Conservation (phyloP, 2,113 vertebrate species). For the Antigone vipio region DNA sequence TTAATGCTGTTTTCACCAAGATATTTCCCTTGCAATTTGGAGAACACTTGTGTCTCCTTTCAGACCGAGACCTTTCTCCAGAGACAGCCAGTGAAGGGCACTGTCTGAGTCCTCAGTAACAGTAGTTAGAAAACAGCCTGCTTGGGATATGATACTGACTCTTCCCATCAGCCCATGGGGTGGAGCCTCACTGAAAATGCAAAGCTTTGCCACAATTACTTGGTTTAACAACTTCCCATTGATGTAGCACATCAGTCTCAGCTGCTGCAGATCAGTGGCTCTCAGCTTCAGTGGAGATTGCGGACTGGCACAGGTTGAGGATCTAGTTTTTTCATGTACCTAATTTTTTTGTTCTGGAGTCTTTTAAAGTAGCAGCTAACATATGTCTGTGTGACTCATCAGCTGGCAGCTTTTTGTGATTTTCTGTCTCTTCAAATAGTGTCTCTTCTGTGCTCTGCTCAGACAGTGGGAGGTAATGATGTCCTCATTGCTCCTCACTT, state of each 20-base stretch:
- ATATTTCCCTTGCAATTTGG: neutral
- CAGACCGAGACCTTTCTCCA: neutral
- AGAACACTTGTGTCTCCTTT: neutral
- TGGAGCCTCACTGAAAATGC: neutral
- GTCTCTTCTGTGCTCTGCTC: neutral
- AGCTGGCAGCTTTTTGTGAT: neutral
- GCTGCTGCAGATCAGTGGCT: neutral
- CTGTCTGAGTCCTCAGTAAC: neutral
- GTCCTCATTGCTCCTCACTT: neutral
- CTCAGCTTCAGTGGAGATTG: neutral
- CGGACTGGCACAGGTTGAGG: neutral
- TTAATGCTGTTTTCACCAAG: neutral
- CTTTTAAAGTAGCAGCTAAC: neutral
- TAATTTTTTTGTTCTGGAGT: neutral
- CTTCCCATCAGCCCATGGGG: neutral
- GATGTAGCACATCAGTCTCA: accelerated
- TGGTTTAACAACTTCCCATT: neutral
- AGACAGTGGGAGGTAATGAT: slow-evolving; percentile 12
- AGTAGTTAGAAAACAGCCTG: neutral
- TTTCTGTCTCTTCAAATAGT: neutral
- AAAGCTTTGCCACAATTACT: neutral
- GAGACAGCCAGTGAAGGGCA: neutral
- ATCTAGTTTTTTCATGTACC: neutral
- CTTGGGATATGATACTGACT: neutral
- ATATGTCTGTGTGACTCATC: neutral